Evolutionary conservation across 2,797 vertebrate species (phyloP), one percentile per base, ranked within the genome.

Genomic region (Rhadinocentrus ornatus): DNA sequence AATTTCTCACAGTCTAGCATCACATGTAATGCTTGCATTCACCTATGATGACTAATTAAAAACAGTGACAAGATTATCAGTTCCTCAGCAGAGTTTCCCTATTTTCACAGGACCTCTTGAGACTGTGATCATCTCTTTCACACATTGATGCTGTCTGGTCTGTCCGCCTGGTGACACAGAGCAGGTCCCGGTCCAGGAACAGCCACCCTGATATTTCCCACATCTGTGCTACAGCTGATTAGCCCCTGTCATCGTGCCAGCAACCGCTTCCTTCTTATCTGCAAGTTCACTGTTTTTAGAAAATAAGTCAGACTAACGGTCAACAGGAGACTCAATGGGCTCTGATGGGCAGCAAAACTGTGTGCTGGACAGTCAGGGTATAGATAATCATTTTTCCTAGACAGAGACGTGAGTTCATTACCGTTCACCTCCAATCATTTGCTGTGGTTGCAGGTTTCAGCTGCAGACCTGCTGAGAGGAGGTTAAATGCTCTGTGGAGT

Each of bases 381-480:
- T 9, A 62, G 27, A 62, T 52, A 76, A 57, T 32, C 27, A 46
- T 55, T 53, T 77, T 61, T 63, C 41, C 69, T 69, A 54, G 44
- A 46, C 31, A 71, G 76, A 83, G 86, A 79, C 81, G 58, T 1
- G 34, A 63, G 78, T 78, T 86, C 66, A 84, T 85, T 78, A 66
- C 55, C 31, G 50, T 77, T 87, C 82, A 77, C 77, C 78, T 87
- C 82, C 63, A 67, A 63, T 67, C 50, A 76, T 78, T 79, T 88
- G 89, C 87, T 88, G 86, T 55, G 73, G 83, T 78, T 82, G 88
- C 91, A 91, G 78, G 71, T 91, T 88, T 86, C 84, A 83, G 86
- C 76, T 78, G 77, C 27, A 65, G 32, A 78, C 54, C 69, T 69
- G 66, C 78, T 65, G 77, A 83, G 77, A 77, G 65, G 22, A 83